Percentiles rank a stretch among this genome's conserved stretches.
Evolutionary conservation across 2,888 invertebrate species (phyloP).

Genomic region (Ecliptopera silaceata): DNA sequence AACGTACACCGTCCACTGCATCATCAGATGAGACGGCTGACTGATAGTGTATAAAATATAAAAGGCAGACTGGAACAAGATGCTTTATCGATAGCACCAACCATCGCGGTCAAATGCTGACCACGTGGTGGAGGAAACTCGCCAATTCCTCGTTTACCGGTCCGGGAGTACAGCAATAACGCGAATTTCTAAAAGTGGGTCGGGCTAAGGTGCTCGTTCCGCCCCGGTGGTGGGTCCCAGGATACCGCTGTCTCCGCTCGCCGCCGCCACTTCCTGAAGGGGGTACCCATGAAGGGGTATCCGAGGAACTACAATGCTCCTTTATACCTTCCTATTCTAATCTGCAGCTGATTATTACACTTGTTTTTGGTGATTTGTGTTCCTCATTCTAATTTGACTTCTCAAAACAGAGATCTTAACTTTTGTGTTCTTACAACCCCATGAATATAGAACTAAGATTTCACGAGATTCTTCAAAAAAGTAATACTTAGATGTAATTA

Average conservation of each 20-base stretch:
- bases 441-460: too few species aligned
- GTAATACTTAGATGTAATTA: too few species aligned
- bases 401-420: too few species aligned
- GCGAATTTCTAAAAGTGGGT: slow-evolving; percentile 49
- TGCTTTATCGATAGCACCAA: slow-evolving; percentile 11
- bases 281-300: slow-evolving; percentile 41
- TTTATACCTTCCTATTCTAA: slow-evolving; percentile 74
- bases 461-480: too few species aligned
- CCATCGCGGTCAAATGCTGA: slow-evolving; percentile 11
- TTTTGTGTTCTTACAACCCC: too few species aligned
- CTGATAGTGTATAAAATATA: too few species aligned
- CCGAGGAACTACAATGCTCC: slow-evolving; percentile 62
- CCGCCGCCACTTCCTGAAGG: slow-evolving; percentile 69
- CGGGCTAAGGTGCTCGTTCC: slow-evolving; percentile 30
- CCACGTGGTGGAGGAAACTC: slow-evolving; percentile 32
- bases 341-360: slow-evolving; percentile 41
- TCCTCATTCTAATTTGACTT: not conserved
- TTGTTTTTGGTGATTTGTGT: not conserved
- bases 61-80: too few species aligned
- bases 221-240: slow-evolving; percentile 43
- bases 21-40: too few species aligned
- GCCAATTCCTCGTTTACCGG: slow-evolving; percentile 46
- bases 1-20: too few species aligned
- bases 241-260: slow-evolving; percentile 76
- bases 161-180: slow-evolving; percentile 44